Evolutionary conservation across 2,888 invertebrate species (phyloP), one percentile per base, ranked within the genome.

Genomic region (Meliscaeva auricollis): DNA sequence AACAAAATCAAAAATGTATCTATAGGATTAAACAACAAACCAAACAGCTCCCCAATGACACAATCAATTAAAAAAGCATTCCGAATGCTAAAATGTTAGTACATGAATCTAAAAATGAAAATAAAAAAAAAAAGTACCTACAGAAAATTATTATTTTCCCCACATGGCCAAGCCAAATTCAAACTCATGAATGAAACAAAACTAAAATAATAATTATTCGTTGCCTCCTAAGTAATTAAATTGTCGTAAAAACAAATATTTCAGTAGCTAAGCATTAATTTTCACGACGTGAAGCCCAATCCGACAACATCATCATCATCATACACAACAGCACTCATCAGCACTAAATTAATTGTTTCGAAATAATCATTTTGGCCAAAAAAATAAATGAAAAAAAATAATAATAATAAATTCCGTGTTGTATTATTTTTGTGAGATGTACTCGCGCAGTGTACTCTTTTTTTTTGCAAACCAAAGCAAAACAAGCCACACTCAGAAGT

Each of bases 191-290:
- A 84, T 76, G 79, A 72, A 79, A 79, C 74, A 75, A 79, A 38
- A 38, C 38, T 60, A 69, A 52, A 22, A 26, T 26, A n/a, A 75
- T 66, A 75, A 70, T 38, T 76, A 35, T 20, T 50, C 17, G n/a
- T 11, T 66, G 32, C 46, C 20, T 79, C 30, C 58, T 20, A 44
- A 66, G 75, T 70, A 84, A 84, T 79, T 79, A 79, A 76, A 84
- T 66, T 75, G 75, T 68, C 75, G 68, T 84, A 79, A 84, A 84
- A 72, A 72, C 72, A 79, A 72, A 84, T 68, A 82, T 72, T 82
- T 77, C 70, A 66, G 68, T 60, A 58, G 84, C 56, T 62, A 64
- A 60, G 68, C 22, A 79, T 64, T 75, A 52, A 79, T 79, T 79
- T 75, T 30, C 44, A 48, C 50, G 70, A 66, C 44, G 44, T 70